Evolutionary conservation across 2,888 invertebrate genomes (phyloP), one percentile per base, ranked within the genome.

Genomic region (Macroteleia sp.): DNA sequence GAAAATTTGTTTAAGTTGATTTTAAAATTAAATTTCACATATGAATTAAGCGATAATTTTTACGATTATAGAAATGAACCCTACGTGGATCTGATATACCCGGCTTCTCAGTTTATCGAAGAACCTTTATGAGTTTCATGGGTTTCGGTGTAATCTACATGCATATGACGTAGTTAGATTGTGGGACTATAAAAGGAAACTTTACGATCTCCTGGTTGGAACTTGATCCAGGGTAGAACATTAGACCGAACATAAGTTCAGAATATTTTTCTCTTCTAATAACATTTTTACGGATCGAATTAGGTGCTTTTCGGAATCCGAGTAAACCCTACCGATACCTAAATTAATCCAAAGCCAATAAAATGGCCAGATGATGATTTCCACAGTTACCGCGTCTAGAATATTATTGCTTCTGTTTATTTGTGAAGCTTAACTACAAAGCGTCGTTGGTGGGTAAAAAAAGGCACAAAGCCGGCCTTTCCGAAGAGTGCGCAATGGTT

Each of bases 381-480:
- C 25, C 50, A 30, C 32, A 20, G 46, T 20, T 56, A 1, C 16
- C 34, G 50, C 19, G 28, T 56, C 12, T 25, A n/a, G 16, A 20
- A 75, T 62, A 48, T 69, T 69, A 61, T 54, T 57, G 69, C 69
- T 56, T 70, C 70, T 46, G 61, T 70, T 79, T 79, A 75, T 78
- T 56, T 39, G 67, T 41, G 17, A 12, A 20, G 67, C 54, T 61
- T 71, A 46, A 36, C 16, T 44, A 44, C 22, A 54, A 54, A 36
- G 61, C 59, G 44, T 17, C 34, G 56, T 41, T 19, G 62, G 52
- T 20, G 42, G 36, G 64, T 44, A 28, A n/a, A n/a, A n/a, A n/a
- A n/a, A n/a, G n/a, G 52, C 3, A 61, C 32, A 62, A 71, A 71
- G 39, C 52, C 48, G 61, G 30, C 59, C 48, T 39, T 39, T 36